Conservation (phyloP, 2,888 invertebrate species). For the Chironomus tentans region DNA sequence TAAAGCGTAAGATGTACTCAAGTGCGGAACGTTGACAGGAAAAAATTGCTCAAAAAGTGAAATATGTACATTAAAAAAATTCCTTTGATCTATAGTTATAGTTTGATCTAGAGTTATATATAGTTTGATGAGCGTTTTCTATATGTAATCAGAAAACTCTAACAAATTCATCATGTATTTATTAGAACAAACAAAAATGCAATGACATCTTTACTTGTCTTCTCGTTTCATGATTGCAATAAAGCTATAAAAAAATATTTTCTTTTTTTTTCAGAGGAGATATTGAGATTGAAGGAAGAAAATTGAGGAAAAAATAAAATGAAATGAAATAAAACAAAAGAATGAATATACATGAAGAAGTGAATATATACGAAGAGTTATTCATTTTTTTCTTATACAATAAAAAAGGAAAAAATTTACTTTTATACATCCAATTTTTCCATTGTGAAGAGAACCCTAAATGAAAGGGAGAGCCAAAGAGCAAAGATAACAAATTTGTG, state of each 20-base stretch:
- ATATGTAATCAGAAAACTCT: no score
- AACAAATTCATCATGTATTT: no score
- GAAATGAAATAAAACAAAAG: not conserved
- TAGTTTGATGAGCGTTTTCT: no score
- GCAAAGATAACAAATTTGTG: slow-evolving; percentile 23
- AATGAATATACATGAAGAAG: not conserved
- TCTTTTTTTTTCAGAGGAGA: not conserved
- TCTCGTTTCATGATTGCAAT: not conserved
- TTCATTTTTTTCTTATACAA: not conserved
- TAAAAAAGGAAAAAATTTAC: not conserved
- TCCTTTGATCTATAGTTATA: no score
- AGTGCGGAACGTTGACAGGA: no score
- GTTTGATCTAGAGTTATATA: no score
- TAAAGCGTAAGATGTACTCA: no score
- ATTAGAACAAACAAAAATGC: no score
- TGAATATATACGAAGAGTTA: not conserved
- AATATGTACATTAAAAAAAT: no score
- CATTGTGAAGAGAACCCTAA: not conserved
- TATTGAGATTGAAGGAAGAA: no score
- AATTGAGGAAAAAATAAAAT: not conserved
- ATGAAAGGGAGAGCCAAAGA: not conserved
- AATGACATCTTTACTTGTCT: no score
- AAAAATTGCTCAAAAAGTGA: no score
- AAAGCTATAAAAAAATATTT: not conserved
- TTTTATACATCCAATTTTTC: not conserved